phyloP scores from a whole-genome alignment of 2,797 vertebrate genomes.

The Cyprinella venusta region DNA sequence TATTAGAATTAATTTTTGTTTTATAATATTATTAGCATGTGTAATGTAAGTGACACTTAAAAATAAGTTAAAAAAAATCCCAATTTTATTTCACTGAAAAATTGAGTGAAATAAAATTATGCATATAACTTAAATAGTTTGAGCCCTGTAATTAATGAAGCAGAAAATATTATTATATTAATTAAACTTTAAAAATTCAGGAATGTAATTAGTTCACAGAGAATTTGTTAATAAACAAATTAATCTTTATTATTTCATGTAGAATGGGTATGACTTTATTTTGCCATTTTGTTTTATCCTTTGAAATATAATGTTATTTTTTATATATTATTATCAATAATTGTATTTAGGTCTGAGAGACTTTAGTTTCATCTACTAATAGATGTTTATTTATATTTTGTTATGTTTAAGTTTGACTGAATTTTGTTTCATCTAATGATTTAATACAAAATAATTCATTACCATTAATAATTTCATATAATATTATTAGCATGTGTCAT shows the following conservation, averaged over 20 bases:
- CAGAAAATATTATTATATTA: background rate
- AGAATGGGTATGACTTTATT: background rate
- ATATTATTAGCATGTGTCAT: background rate
- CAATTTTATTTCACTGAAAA: background rate
- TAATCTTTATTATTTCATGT: background rate
- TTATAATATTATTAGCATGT: background rate
- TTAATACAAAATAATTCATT: background rate
- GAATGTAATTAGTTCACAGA: constrained; percentile 1
- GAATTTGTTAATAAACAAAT: background rate
- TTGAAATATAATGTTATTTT: background rate
- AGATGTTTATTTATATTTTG: background rate
- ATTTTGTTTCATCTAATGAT: background rate
- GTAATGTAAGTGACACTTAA: background rate
- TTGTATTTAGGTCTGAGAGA: background rate
- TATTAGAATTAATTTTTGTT: background rate
- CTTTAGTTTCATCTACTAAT: background rate
- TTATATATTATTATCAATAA: background rate
- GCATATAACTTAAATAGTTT: background rate
- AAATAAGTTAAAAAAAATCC: too few relatives aligned
- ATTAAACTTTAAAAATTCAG: background rate
- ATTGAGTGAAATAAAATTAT: background rate
- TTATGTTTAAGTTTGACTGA: background rate
- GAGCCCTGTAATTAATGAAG: background rate
- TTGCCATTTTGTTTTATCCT: background rate
- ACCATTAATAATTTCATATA: background rate